phyloP scores from a whole-genome alignment of 2,888 invertebrate species.

The Dichetophora obliterata region DNA sequence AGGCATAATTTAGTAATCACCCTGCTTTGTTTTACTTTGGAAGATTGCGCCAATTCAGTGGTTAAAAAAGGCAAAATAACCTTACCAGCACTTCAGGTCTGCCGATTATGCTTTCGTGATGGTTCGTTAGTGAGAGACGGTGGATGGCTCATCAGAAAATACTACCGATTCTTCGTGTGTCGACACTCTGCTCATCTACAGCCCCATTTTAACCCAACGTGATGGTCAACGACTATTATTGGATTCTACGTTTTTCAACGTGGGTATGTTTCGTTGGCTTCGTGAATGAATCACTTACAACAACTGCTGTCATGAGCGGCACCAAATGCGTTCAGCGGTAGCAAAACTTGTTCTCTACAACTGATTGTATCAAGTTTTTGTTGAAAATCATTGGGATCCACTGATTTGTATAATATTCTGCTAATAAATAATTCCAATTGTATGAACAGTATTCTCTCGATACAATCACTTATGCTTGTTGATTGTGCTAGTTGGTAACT shows the following conservation, averaged over 20 bases:
- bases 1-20: too few species aligned
- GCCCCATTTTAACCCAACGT: not conserved
- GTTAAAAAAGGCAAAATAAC: not conserved
- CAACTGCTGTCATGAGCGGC: not conserved
- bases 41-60: too few species aligned
- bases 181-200: not conserved
- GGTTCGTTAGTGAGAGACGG: not conserved
- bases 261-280: not conserved
- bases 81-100: not conserved
- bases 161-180: not conserved
- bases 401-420: not conserved
- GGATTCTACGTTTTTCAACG: not conserved
- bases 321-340: not conserved
- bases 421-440: not conserved
- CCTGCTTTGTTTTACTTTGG: too few species aligned
- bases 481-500: too few species aligned
- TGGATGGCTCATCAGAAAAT: not conserved
- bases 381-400: not conserved
- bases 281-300: not conserved
- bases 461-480: too few species aligned
- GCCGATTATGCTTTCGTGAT: not conserved
- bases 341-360: not conserved
- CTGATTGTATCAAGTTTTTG: not conserved
- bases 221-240: slow-evolving; percentile 9
- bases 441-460: too few species aligned